A percentile compares a stretch with the other conserved stretches of the same genome.
phyloP scores from a whole-genome alignment of 2,113 vertebrate species.

The Hemibagrus wyckioides region DNA sequence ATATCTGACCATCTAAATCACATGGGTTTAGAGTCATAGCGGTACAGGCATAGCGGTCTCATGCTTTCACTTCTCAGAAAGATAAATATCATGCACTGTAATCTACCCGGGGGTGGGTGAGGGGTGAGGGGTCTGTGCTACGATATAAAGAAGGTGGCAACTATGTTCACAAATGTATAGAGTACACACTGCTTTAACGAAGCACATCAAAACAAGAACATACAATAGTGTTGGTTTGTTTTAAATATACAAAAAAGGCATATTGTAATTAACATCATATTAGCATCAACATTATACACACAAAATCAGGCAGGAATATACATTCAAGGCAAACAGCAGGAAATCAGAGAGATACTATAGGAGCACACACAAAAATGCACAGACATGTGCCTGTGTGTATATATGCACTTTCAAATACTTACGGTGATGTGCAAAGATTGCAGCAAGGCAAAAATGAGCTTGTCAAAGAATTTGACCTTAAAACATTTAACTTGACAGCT shows the following conservation, averaged over 20 bases:
- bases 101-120: background rate
- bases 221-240: background rate
- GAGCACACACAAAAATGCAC: background rate
- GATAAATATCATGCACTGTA: constrained; percentile 29
- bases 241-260: background rate
- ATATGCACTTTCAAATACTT: background rate
- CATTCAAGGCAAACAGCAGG: background rate
- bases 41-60: background rate
- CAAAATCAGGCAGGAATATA: background rate
- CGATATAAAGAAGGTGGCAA: background rate
- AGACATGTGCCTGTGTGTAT: background rate
- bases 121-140: background rate
- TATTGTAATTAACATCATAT: background rate
- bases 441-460: constrained; percentile 12
- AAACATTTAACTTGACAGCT: constrained; percentile 28
- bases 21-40: constrained; percentile 30
- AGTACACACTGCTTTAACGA: background rate
- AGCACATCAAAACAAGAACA: background rate
- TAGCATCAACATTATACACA: background rate
- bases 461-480: constrained; percentile 10
- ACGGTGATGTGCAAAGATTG: background rate
- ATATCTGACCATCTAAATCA: constrained; percentile 45
- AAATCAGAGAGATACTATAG: background rate
- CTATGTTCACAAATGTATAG: background rate
- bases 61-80: constrained; percentile 1